These are phyloP conservation scores for Paedocypris micromegethes DNA, from an alignment of 2,797 vertebrate species.

Conservation along the genomic window DNA sequence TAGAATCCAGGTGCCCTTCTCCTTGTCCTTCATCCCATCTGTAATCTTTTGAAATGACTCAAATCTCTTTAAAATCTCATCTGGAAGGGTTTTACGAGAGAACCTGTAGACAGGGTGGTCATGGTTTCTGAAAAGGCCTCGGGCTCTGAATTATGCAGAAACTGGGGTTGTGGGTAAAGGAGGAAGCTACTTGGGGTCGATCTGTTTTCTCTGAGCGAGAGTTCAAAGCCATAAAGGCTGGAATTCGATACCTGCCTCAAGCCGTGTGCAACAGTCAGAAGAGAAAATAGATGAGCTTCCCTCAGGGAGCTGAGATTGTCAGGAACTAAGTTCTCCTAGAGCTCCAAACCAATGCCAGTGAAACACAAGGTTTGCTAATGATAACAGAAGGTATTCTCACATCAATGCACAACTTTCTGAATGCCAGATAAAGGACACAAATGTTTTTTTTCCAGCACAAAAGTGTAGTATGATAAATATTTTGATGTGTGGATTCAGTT, in stretches of 20 bases:
- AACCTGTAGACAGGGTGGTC: slow-evolving; percentile 6
- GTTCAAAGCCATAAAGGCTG: slow-evolving; percentile 31
- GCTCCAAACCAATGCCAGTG: slow-evolving; percentile 4
- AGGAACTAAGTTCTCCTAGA: slow-evolving; percentile 10
- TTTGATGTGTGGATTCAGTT: too few relatives aligned
- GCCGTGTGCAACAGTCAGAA: background rate
- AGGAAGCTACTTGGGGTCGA: slow-evolving; percentile 11
- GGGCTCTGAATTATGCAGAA: slow-evolving; percentile 32
- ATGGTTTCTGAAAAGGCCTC: slow-evolving; percentile 26
- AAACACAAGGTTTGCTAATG: too few relatives aligned
- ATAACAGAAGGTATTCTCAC: background rate
- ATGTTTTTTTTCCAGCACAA: too few relatives aligned
- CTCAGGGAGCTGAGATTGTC: slow-evolving; percentile 13
- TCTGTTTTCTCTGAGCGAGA: slow-evolving; percentile 24
- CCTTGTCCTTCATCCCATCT: background rate
- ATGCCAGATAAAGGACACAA: too few relatives aligned
- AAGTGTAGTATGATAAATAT: too few relatives aligned
- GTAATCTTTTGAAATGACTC: slow-evolving; percentile 5
- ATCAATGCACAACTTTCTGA: background rate
- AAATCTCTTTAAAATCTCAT: slow-evolving; percentile 8
- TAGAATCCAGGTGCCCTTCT: background rate
- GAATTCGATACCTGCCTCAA: slow-evolving; percentile 26
- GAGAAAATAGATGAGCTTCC: slow-evolving; percentile 10
- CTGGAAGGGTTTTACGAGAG: slow-evolving; percentile 1
- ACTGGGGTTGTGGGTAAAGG: slow-evolving; percentile 9